These are phyloP conservation scores for Drosophila prosaltans DNA, from an alignment of 1,140 invertebrate genomes.

Conservation along the genomic window DNA sequence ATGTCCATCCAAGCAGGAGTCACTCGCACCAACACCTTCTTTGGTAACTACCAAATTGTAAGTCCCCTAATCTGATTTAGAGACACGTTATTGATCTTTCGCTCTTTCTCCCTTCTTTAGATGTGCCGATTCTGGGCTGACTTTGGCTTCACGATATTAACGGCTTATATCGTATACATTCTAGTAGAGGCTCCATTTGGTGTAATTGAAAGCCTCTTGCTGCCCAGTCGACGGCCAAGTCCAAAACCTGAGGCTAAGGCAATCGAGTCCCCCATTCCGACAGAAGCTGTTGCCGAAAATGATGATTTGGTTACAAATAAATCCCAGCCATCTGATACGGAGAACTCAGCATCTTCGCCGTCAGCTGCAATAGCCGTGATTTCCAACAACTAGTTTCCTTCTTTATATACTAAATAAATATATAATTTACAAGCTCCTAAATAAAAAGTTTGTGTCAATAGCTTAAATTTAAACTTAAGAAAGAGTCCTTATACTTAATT, in stretches of 20 bases:
- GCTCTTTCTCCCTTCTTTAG: slow-evolving; percentile 12
- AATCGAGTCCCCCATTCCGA: background rate
- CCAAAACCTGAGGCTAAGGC: background rate
- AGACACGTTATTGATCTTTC: background rate
- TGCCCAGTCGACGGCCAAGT: slow-evolving; percentile 28
- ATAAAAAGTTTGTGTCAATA: too few relatives aligned
- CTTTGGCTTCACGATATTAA: slow-evolving; percentile 61
- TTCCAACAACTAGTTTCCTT: background rate
- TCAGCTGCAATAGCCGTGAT: background rate
- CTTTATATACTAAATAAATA: background rate
- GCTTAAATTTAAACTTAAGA: too few relatives aligned
- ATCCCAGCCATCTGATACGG: background rate
- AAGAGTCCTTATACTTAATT: too few relatives aligned
- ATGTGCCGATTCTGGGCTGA: slow-evolving; percentile 62
- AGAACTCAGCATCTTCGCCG: background rate
- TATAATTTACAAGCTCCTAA: background rate
- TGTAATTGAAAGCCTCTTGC: slow-evolving; percentile 40
- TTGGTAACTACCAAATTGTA: slow-evolving; percentile 70
- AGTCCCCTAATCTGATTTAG: background rate
- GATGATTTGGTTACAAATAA: background rate
- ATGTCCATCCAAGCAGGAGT: slow-evolving; percentile 30
- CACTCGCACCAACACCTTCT: slow-evolving; percentile 53
- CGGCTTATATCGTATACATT: slow-evolving; percentile 44
- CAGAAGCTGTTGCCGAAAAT: background rate
- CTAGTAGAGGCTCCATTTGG: slow-evolving; percentile 61